Percentiles rank a stretch among this genome's conserved stretches.
Conservation (phyloP, 92 coral and sea anemone species). For the Phymanthus crucifer region DNA sequence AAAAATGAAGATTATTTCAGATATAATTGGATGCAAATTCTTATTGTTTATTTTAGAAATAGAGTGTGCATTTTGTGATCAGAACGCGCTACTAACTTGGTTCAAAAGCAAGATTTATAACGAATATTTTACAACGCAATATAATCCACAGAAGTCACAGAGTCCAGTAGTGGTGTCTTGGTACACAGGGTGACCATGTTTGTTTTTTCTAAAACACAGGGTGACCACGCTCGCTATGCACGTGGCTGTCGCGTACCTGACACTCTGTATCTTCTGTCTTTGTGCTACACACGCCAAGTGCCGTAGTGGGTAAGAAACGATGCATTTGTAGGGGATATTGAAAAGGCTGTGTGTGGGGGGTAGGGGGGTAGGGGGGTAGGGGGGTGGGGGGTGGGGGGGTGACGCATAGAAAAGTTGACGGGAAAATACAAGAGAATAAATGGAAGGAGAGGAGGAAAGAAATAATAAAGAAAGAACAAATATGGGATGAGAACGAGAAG, state of each 20-base stretch:
- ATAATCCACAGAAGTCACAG: neutral
- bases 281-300: conserved; percentile 27
- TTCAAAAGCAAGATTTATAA: no score
- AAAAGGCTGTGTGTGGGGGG: neutral
- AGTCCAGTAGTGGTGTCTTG: neutral
- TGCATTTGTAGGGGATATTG: neutral
- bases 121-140: no score
- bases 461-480: neutral
- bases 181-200: conserved; percentile 3
- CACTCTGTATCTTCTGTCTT: conserved; percentile 20
- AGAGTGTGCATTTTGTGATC: no score
- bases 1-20: no score
- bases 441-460: neutral
- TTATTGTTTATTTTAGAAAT: no score
- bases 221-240: conserved; percentile 35
- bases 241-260: conserved; percentile 26
- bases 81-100: no score
- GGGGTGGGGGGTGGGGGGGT: neutral
- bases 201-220: conserved; percentile 11
- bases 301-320: conserved; percentile 19
- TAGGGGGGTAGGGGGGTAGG: neutral
- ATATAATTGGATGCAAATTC: no score
- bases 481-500: neutral
- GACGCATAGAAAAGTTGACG: neutral
- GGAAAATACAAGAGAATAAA: neutral